Percentiles rank a stretch among this genome's conserved stretches.
These are phyloP conservation scores for Lemur catta DNA, from an alignment of 2,797 vertebrate genomes.

Conservation along the genomic window DNA sequence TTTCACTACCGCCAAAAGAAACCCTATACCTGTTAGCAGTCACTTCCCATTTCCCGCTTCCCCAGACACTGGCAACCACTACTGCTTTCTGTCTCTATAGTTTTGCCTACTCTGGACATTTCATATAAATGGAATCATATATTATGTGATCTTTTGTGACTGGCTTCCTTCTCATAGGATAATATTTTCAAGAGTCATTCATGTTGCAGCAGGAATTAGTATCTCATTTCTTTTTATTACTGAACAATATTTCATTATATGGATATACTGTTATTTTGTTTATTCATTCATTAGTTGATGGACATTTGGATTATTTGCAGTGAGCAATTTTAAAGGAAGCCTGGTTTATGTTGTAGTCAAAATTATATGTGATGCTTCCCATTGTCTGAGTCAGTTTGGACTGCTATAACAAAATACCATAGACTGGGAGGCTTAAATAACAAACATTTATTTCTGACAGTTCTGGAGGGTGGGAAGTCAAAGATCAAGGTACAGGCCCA, in stretches of 20 bases:
- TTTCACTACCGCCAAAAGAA: neutral
- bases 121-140: neutral
- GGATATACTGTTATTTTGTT: neutral
- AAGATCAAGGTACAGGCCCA: neutral
- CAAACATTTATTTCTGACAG: neutral
- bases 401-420: neutral
- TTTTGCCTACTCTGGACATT: neutral
- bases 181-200: neutral
- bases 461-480: neutral
- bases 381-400: neutral
- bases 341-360: neutral
- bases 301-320: neutral
- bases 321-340: neutral
- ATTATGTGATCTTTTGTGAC: neutral
- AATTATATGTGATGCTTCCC: neutral
- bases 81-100: neutral
- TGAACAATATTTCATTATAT: neutral
- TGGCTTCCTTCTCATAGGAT: neutral
- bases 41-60: neutral
- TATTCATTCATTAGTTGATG: neutral
- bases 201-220: neutral
- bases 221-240: neutral
- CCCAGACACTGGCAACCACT: neutral
- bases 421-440: neutral
- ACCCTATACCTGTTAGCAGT: neutral